Conservation (phyloP, 2,113 vertebrate genomes). For the Prunella himalayana region DNA sequence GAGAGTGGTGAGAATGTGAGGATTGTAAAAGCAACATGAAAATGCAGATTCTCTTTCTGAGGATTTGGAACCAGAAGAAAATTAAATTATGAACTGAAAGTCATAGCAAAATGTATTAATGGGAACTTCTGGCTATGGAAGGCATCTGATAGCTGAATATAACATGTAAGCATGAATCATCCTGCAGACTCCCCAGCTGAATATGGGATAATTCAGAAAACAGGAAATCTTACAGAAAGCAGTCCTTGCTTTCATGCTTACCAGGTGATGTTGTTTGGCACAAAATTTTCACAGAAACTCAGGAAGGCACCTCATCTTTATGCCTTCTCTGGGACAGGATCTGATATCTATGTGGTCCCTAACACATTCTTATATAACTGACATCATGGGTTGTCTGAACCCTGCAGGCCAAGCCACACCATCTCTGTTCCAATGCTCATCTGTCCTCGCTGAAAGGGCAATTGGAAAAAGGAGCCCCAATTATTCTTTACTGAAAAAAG, state of each 20-base stretch:
- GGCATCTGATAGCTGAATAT: neutral
- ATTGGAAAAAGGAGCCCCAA: neutral
- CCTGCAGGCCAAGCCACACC: neutral
- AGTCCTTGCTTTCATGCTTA: neutral
- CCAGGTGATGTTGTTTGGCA: neutral
- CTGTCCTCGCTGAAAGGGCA: neutral
- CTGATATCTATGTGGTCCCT: neutral
- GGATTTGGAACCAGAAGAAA: neutral
- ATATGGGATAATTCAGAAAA: neutral
- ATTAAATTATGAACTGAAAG: neutral
- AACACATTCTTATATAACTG: neutral
- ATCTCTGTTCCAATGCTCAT: neutral
- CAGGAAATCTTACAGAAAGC: neutral
- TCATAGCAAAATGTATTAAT: neutral
- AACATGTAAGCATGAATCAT: conserved; percentile 15
- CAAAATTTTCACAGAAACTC: neutral
- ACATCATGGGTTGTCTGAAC: neutral
- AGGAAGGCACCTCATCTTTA: neutral
- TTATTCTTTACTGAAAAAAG: neutral
- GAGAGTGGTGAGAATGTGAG: neutral
- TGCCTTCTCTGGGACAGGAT: neutral
- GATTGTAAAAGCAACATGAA: neutral
- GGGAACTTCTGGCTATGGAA: neutral
- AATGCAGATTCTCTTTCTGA: conserved; percentile 1
- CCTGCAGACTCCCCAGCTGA: neutral